These are phyloP conservation scores for Psilanteris sp. DNA, from an alignment of 1,140 invertebrate species.

Conservation along the genomic window DNA sequence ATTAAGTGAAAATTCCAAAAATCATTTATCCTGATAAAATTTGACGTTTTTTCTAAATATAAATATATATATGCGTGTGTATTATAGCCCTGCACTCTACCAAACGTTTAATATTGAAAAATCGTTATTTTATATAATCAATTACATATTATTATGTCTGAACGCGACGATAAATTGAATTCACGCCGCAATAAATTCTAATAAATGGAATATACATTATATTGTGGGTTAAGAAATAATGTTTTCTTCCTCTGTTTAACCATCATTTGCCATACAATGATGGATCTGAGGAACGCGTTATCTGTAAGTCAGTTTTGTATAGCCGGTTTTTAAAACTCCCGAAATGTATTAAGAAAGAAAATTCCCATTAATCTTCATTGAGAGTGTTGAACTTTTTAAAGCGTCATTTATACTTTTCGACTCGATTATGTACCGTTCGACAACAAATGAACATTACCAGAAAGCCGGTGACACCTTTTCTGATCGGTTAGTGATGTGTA, in stretches of 20 bases:
- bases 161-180: neutral
- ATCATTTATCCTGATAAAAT: no score
- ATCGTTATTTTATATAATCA: no score
- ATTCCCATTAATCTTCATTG: constrained; percentile 54
- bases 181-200: neutral
- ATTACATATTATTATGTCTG: no score
- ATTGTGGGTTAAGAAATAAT: neutral
- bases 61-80: no score
- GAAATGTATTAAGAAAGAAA: constrained; percentile 35
- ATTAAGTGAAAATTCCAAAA: no score
- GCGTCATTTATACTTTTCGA: constrained; percentile 51
- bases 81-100: no score
- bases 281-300: constrained; percentile 9
- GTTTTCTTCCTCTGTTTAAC: constrained; percentile 1
- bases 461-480: constrained; percentile 51
- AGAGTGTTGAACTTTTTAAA: constrained; percentile 44
- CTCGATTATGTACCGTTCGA: constrained; percentile 15
- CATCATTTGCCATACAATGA: constrained; percentile 21
- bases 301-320: constrained; percentile 25
- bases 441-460: constrained; percentile 36
- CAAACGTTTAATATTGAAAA: no score
- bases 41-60: no score
- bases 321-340: constrained; percentile 24
- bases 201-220: constrained; percentile 2
- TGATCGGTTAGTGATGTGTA: constrained; percentile 12